phyloP scores from a whole-genome alignment of 2,888 invertebrate genomes.

The Electrophaes corylata region DNA sequence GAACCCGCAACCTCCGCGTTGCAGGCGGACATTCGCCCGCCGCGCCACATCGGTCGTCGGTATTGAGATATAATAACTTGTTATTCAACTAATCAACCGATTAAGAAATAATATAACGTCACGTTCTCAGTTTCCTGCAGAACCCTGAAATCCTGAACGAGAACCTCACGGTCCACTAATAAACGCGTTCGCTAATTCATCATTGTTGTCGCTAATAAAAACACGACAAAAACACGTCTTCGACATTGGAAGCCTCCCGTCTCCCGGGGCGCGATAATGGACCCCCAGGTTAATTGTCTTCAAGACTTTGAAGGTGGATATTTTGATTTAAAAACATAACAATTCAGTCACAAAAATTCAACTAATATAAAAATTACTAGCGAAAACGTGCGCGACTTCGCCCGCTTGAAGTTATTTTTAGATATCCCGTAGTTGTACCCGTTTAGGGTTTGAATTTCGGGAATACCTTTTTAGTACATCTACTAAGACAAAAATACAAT shows the following conservation, averaged over 20 bases:
- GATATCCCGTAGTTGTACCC: too few species aligned
- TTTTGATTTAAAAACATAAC: constrained; percentile 10
- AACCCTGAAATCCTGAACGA: constrained; percentile 44
- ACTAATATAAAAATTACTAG: neutral
- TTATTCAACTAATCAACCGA: too few species aligned
- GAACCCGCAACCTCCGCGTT: too few species aligned
- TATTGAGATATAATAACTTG: too few species aligned
- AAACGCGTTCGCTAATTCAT: constrained; percentile 76
- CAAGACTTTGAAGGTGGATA: constrained; percentile 15
- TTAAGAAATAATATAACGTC: neutral
- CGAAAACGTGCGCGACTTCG: too few species aligned
- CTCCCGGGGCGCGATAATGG: constrained; percentile 38
- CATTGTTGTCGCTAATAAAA: constrained; percentile 80
- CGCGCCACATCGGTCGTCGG: too few species aligned
- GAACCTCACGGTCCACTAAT: constrained; percentile 63
- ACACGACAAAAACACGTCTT: constrained; percentile 73
- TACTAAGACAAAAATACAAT: too few species aligned
- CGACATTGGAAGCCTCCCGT: constrained; percentile 31
- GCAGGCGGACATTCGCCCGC: too few species aligned
- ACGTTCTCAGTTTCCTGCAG: constrained; percentile 5
- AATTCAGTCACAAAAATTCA: neutral
- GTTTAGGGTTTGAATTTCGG: too few species aligned
- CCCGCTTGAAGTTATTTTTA: too few species aligned
- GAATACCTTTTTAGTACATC: too few species aligned
- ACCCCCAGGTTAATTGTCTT: constrained; percentile 45